A percentile compares a stretch with the other conserved stretches of the same genome.
These are phyloP conservation scores for Acridotheres tristis DNA, from an alignment of 2,797 vertebrate species.

Conservation along the genomic window DNA sequence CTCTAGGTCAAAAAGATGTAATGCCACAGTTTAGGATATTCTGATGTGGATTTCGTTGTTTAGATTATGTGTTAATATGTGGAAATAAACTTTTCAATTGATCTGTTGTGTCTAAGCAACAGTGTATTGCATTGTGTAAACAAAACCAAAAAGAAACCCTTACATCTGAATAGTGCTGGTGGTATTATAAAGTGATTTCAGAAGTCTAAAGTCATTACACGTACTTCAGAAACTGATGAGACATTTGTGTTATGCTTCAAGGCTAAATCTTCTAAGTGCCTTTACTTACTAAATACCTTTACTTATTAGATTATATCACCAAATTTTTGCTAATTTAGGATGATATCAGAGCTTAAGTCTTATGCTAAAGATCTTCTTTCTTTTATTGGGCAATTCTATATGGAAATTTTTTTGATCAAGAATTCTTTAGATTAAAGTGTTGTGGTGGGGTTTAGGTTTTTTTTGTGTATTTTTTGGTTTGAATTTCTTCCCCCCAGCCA, in stretches of 20 bases:
- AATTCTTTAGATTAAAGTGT: background rate
- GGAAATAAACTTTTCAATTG: background rate
- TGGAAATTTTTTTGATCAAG: background rate
- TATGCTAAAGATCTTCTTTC: background rate
- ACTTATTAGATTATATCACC: background rate
- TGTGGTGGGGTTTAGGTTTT: rapidly evolving
- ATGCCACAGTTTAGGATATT: background rate
- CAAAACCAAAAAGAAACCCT: background rate
- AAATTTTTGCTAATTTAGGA: background rate
- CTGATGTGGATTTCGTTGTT: background rate
- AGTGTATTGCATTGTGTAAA: background rate
- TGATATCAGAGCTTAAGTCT: background rate
- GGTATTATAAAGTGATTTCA: background rate
- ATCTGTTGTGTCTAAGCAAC: background rate
- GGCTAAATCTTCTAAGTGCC: background rate
- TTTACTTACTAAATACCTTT: background rate
- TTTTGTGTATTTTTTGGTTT: background rate
- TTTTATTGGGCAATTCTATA: background rate
- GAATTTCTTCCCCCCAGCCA: rapidly evolving
- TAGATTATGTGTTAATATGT: background rate
- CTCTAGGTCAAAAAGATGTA: background rate
- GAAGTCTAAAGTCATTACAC: background rate
- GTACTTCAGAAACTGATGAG: background rate
- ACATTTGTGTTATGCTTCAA: background rate
- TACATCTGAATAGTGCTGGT: background rate